Evolutionary conservation across 2,888 invertebrate genomes (phyloP), one percentile per base, ranked within the genome.

Genomic region (Phaonia tiefii): DNA sequence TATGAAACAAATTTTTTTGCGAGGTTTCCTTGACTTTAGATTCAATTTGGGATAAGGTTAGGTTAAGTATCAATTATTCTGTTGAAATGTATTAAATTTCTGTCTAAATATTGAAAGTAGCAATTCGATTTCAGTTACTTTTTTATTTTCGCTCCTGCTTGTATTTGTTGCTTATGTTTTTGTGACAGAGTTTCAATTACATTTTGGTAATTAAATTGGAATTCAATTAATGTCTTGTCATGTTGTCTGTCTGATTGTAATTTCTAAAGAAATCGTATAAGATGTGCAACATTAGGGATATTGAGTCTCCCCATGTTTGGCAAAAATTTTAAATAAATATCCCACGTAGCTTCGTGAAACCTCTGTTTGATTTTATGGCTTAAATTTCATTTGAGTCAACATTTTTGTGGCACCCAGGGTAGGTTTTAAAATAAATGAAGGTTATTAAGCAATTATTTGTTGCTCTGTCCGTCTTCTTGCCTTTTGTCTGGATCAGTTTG

Each of bases 141-240:
- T 31, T 44, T 15, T 3, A 25, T 31, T 1, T 37, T 44, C n/a
- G n/a, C n/a, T n/a, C n/a, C n/a, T n/a, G n/a, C n/a, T n/a, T n/a
- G n/a, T n/a, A n/a, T n/a, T n/a, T n/a, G n/a, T n/a, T n/a, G n/a
- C n/a, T n/a, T n/a, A n/a, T n/a, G n/a, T n/a, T n/a, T n/a, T n/a
- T n/a, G 39, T 13, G 37, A 39, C 26, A 25, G 37, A 78, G 80
- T 81, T 72, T 81, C 80, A 81, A 46, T 81, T 81, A 78, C 80
- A 81, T 81, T 81, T 49, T 56, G 51, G 78, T 81, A 81, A 81
- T 81, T 81, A 81, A 78, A 74, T 78, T 81, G 60, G 71, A 78
- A 81, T 81, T 73, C 80, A 77, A 74, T 77, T 81, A 74, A 72
- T 54, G 66, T 74, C n/a, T 2, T 7, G 58, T 58, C 58, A 26